phyloP scores from a whole-genome alignment of 92 coral and sea anemone species.

The Actinostola sp. region DNA sequence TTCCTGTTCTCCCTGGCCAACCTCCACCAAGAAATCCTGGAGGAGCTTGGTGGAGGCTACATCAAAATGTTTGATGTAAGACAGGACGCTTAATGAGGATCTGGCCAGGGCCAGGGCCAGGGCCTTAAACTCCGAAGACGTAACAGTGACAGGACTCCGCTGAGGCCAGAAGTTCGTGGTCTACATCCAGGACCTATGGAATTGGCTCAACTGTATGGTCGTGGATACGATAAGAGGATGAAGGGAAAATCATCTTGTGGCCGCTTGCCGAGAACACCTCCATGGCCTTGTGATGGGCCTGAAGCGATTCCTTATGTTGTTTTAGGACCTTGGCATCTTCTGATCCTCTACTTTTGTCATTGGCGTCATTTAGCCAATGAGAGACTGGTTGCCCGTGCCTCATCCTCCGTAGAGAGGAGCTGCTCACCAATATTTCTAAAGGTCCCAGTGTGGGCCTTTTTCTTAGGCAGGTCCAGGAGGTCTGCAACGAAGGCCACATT shows the following conservation, averaged over 20 bases:
- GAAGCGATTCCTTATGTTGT: no score
- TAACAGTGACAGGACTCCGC: not conserved
- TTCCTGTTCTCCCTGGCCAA: not conserved
- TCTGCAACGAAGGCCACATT: no score
- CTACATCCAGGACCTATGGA: conserved; percentile 10
- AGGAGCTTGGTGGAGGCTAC: conserved; percentile 28
- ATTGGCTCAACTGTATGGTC: conserved; percentile 17
- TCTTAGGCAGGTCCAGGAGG: no score
- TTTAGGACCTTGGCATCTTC: no score
- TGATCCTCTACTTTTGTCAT: no score
- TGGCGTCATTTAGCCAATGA: no score
- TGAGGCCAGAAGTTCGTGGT: not conserved
- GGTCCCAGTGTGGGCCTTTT: no score
- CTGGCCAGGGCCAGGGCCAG: conserved; percentile 1
- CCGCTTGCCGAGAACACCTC: no score
- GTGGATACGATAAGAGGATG: conserved; percentile 2
- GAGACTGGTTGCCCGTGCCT: no score
- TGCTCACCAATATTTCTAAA: no score
- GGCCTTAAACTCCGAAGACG: conserved; percentile 10
- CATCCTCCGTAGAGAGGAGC: no score
- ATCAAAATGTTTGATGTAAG: conserved; percentile 22
- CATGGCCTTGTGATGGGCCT: no score
- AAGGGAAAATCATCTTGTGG: conserved; percentile 16
- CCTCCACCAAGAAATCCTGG: conserved; percentile 4
- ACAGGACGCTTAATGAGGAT: not conserved